Evolutionary conservation across 2,797 vertebrate species (phyloP).

Genomic region (Huso huso): DNA sequence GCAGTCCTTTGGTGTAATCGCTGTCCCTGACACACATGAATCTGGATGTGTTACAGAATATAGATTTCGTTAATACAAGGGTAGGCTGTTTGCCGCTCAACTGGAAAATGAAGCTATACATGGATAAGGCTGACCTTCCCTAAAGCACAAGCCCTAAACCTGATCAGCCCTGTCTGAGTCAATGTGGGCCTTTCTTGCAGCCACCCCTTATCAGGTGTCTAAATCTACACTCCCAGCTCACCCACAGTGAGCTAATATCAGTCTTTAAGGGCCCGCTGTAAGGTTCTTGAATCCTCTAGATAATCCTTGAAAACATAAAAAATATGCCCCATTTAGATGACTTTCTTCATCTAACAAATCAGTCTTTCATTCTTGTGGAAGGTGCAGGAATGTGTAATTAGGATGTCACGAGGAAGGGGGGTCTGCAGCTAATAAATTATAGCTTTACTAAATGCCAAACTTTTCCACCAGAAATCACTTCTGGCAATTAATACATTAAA

Average conservation of each 20-base stretch:
- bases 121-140: background rate
- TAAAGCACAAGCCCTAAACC: background rate
- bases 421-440: no score
- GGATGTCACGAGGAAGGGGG: no score
- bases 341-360: no score
- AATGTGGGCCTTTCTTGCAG: background rate
- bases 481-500: no score
- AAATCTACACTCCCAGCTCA: slow-evolving; percentile 16
- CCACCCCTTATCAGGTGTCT: slow-evolving; percentile 3
- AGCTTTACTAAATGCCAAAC: no score
- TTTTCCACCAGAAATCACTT: no score
- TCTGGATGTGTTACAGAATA: background rate
- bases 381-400: no score
- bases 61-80: background rate
- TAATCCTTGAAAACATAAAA: slow-evolving; percentile 53
- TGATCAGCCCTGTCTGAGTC: background rate
- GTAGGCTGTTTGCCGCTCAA: background rate
- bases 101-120: background rate
- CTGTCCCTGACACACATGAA: background rate
- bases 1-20: background rate
- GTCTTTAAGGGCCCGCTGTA: slow-evolving; percentile 33
- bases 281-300: slow-evolving; percentile 47
- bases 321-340: no score
- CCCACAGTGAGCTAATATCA: slow-evolving; percentile 42
- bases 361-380: no score